A percentile compares a stretch with the other conserved stretches of the same genome.
Evolutionary conservation across 2,888 invertebrate genomes (phyloP).

Genomic region (Parelbella ahira): DNA sequence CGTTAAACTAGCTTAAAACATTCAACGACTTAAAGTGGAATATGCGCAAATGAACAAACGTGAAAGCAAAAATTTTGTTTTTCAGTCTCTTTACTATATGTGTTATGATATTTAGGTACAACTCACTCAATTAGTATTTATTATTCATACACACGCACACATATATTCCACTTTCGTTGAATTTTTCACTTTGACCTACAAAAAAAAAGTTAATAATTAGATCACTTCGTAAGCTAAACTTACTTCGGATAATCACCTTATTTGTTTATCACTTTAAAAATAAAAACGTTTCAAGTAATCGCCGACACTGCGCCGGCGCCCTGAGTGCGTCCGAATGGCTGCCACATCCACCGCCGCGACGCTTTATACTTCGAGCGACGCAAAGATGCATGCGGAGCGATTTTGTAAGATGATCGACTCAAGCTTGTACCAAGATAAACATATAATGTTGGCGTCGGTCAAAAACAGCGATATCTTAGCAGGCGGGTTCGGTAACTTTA

Average conservation of each 20-base stretch:
- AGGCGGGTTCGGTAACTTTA: constrained; percentile 14
- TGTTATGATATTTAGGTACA: no score
- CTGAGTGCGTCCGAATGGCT: constrained; percentile 74
- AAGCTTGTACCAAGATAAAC: constrained; percentile 59
- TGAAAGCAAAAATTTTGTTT: no score
- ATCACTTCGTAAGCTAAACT: constrained; percentile 40
- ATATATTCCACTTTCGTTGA: constrained; percentile 11
- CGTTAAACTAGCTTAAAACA: no score
- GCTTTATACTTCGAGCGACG: constrained; percentile 75
- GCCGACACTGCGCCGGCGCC: constrained; percentile 68
- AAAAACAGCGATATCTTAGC: constrained; percentile 31
- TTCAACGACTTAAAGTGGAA: no score
- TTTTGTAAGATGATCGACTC: constrained; percentile 73
- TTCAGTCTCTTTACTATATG: no score
- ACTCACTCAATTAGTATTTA: no score
- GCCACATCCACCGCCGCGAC: constrained; percentile 60
- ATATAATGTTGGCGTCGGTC: constrained; percentile 28
- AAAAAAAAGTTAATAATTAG: constrained; percentile 1
- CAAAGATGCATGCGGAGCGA: constrained; percentile 70
- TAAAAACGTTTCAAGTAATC: constrained; percentile 46
- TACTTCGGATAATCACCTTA: constrained; percentile 55
- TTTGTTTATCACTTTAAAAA: constrained; percentile 52
- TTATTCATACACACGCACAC: no score
- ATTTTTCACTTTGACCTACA: constrained; percentile 12
- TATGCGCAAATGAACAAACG: no score